Percentiles rank a stretch among this genome's conserved stretches.
Conservation (phyloP, 2,888 invertebrate genomes). For the Lasius fuliginosus region DNA sequence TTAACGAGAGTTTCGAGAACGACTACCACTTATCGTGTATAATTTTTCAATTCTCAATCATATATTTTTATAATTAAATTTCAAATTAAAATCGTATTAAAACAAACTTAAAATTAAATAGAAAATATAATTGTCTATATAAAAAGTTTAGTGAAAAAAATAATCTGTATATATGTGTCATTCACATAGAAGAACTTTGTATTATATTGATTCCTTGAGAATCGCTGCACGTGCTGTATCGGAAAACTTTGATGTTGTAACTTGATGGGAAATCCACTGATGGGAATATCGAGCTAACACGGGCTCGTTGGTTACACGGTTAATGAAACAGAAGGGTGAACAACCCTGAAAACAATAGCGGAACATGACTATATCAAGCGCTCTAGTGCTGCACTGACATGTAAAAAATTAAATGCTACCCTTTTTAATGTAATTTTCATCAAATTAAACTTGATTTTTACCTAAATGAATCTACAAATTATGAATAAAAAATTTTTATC, state of each 20-base stretch:
- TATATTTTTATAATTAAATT: neutral
- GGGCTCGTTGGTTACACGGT: constrained; percentile 67
- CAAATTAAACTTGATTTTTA: neutral
- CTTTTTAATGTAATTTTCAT: neutral
- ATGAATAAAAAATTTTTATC: constrained; percentile 30
- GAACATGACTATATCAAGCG: constrained; percentile 59
- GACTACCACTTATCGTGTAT: neutral
- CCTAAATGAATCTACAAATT: neutral
- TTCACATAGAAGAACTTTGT: neutral
- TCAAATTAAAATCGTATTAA: neutral
- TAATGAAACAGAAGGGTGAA: constrained; percentile 81
- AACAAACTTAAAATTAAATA: constrained; percentile 2
- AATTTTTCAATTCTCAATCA: neutral
- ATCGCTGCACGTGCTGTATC: constrained; percentile 35
- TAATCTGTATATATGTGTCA: neutral
- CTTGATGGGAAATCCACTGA: constrained; percentile 56
- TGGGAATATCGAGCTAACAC: constrained; percentile 72
- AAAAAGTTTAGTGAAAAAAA: neutral
- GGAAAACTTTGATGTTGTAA: constrained; percentile 41
- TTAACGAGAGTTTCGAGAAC: neutral
- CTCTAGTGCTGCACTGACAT: constrained; percentile 46
- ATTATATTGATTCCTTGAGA: constrained; percentile 39
- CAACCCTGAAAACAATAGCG: constrained; percentile 74
- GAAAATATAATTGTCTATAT: neutral
- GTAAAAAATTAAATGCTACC: constrained; percentile 37